Percentiles rank a stretch among this genome's conserved stretches.
Evolutionary conservation across 2,888 invertebrate species (phyloP).

Genomic region (Thera obeliscata): DNA sequence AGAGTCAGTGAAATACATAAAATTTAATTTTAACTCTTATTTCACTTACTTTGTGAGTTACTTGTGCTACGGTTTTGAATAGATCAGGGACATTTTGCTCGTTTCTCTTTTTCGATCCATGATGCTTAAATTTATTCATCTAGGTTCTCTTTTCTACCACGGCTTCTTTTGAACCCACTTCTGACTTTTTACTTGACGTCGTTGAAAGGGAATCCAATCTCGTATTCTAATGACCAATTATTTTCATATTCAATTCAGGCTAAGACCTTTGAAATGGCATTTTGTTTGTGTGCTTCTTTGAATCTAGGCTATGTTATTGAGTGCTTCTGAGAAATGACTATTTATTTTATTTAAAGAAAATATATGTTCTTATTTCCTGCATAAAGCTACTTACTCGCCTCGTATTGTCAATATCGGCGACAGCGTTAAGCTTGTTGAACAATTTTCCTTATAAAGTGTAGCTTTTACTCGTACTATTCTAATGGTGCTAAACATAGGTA

Average conservation of each 20-base stretch:
- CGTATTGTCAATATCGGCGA: no score
- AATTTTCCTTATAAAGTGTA: not conserved
- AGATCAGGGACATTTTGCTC: slow-evolving; percentile 5
- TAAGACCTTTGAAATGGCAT: slow-evolving; percentile 35
- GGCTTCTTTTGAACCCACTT: slow-evolving; percentile 37
- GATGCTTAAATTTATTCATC: slow-evolving; percentile 23
- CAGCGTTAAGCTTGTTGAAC: not conserved
- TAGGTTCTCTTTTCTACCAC: slow-evolving; percentile 19
- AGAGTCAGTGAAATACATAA: no score
- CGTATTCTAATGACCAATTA: slow-evolving; percentile 47
- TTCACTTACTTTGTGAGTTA: not conserved
- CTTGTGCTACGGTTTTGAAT: not conserved
- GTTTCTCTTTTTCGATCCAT: slow-evolving; percentile 15
- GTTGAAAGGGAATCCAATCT: slow-evolving; percentile 41
- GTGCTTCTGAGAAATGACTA: not conserved
- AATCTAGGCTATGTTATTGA: slow-evolving; percentile 28
- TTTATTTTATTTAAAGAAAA: slow-evolving; percentile 1
- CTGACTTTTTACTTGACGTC: slow-evolving; percentile 37
- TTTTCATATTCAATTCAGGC: slow-evolving; percentile 39
- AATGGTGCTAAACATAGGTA: not conserved
- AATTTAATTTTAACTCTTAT: no score
- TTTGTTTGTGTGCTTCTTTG: slow-evolving; percentile 25
- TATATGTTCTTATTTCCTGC: not conserved
- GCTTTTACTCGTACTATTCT: not conserved
- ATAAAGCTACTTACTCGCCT: no score